phyloP scores from a whole-genome alignment of 2,888 invertebrate species.

The Plebejus argus region DNA sequence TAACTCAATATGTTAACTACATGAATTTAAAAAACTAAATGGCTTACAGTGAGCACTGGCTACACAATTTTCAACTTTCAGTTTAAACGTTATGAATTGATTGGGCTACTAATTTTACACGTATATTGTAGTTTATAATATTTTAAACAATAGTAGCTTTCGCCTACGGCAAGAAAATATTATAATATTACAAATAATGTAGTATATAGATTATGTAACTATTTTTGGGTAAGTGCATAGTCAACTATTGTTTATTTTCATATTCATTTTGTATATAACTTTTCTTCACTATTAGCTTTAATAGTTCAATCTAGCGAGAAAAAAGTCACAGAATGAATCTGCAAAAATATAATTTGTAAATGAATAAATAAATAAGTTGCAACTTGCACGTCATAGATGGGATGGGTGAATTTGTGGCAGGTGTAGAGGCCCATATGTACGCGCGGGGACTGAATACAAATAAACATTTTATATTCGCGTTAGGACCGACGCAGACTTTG shows the following conservation, averaged over 20 bases:
- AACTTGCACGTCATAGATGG: background rate
- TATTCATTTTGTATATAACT: no score
- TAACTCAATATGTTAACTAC: no score
- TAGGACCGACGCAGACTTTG: background rate
- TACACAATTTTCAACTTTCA: background rate
- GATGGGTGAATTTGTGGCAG: slow-evolving; percentile 21
- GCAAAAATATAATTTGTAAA: slow-evolving; percentile 2
- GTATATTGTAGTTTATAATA: background rate
- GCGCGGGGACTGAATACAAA: slow-evolving; percentile 17
- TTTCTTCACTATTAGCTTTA: no score
- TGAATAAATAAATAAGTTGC: slow-evolving; percentile 14
- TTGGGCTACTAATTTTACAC: background rate
- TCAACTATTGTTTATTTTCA: no score
- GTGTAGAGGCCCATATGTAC: background rate
- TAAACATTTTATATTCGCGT: slow-evolving; percentile 8
- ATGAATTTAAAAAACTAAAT: no score
- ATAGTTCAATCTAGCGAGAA: background rate
- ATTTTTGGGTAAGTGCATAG: no score
- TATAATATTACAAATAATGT: no score
- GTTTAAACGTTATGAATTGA: background rate
- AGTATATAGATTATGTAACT: no score
- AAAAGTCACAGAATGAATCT: background rate
- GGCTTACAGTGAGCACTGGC: no score
- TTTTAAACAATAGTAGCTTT: no score
- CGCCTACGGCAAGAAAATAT: no score